Evolutionary conservation across 2,113 vertebrate species (phyloP).

Genomic region (Eudyptes chrysolophus): DNA sequence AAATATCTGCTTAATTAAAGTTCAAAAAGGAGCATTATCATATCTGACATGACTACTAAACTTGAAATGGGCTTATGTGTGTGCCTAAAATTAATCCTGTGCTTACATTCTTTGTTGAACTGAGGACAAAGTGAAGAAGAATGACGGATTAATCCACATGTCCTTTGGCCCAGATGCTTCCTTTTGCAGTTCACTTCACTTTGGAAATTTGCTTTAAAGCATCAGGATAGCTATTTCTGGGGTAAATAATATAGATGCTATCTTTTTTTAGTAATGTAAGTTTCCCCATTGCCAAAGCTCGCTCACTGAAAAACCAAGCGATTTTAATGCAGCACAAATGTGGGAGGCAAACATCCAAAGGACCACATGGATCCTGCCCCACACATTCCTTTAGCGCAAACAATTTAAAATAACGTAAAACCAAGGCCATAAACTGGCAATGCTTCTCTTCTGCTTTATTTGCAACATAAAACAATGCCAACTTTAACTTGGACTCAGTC

Average conservation of each 20-base stretch:
- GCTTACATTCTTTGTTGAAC: background rate
- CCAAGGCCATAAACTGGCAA: slow-evolving; percentile 15
- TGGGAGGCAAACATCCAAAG: slow-evolving; percentile 37
- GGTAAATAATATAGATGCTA: background rate
- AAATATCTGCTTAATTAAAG: slow-evolving; percentile 28
- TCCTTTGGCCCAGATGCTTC: background rate
- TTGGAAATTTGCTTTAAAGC: background rate
- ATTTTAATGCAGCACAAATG: slow-evolving; percentile 39
- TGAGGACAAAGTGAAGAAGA: background rate
- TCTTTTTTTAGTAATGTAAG: background rate
- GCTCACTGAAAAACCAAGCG: background rate
- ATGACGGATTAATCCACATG: background rate
- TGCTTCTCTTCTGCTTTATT: slow-evolving; percentile 15
- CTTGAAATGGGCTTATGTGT: background rate
- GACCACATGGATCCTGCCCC: slow-evolving; percentile 32
- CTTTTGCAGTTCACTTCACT: background rate
- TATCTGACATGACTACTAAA: background rate
- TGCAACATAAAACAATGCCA: slow-evolving; percentile 10
- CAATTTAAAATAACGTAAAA: slow-evolving; percentile 47
- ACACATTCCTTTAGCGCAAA: slow-evolving; percentile 48
- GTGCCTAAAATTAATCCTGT: slow-evolving; percentile 15
- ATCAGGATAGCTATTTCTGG: background rate
- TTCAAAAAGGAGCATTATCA: background rate
- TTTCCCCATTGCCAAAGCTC: background rate
- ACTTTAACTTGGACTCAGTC: slow-evolving; percentile 30